Evolutionary conservation across 1,140 invertebrate genomes (phyloP).

Genomic region (Neelides sp.): DNA sequence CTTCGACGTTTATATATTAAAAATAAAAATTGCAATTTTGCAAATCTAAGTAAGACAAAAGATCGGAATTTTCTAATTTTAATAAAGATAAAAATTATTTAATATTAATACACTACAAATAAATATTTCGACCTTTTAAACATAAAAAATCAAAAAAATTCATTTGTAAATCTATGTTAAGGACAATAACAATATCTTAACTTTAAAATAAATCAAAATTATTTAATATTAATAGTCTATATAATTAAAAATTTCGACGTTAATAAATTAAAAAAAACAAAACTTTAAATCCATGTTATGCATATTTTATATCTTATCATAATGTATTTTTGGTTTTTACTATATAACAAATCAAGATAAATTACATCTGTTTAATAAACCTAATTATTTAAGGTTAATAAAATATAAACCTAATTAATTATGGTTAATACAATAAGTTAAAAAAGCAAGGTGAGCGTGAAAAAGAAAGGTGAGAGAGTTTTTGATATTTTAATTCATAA

Average conservation of each 20-base stretch:
- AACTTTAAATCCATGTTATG: not conserved
- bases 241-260: too few species aligned
- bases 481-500: too few species aligned
- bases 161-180: too few species aligned
- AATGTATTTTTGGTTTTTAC: slow-evolving; percentile 2
- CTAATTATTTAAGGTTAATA: not conserved
- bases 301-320: not conserved
- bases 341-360: not conserved
- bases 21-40: too few species aligned
- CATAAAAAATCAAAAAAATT: too few species aligned
- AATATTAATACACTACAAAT: not conserved
- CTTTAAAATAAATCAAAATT: too few species aligned
- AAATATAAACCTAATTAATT: not conserved
- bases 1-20: too few species aligned
- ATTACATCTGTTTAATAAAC: not conserved
- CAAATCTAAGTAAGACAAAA: not conserved
- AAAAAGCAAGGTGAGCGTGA: too few species aligned
- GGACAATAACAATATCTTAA: too few species aligned
- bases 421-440: not conserved
- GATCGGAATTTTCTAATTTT: not conserved
- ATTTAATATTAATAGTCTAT: too few species aligned
- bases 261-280: slow-evolving; percentile 3
- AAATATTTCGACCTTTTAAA: too few species aligned
- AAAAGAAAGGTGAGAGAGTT: too few species aligned
- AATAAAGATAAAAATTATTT: not conserved